Percentiles rank a stretch among this genome's conserved stretches.
These are phyloP conservation scores for Diploptera punctata DNA, from an alignment of 2,888 invertebrate species.

Conservation along the genomic window DNA sequence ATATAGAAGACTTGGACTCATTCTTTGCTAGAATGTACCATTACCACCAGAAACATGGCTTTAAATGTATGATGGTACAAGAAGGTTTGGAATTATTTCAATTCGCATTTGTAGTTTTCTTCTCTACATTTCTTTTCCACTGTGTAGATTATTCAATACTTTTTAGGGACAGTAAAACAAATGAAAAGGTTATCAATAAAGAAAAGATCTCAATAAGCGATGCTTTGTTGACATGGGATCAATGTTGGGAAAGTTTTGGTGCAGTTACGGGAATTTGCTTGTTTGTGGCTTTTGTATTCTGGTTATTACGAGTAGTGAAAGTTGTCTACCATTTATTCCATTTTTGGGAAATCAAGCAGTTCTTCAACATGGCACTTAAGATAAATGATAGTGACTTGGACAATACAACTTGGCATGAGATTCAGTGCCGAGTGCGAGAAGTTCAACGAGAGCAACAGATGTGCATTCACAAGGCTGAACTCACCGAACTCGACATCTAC, in stretches of 20 bases:
- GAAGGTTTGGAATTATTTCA: slow-evolving; percentile 81
- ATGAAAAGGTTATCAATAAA: slow-evolving; percentile 22
- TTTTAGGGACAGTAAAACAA: slow-evolving; percentile 66
- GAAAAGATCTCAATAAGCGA: slow-evolving; percentile 68
- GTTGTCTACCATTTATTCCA: slow-evolving; percentile 82
- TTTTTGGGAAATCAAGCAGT: slow-evolving; percentile 90
- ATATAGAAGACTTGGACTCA: slow-evolving; percentile 95
- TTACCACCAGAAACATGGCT: slow-evolving; percentile 96
- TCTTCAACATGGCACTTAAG: slow-evolving; percentile 87
- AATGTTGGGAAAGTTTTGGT: slow-evolving; percentile 65
- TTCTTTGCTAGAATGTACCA: slow-evolving; percentile 95
- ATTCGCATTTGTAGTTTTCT: slow-evolving; percentile 87
- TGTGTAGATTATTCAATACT: slow-evolving; percentile 88
- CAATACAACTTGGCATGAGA: slow-evolving; percentile 94
- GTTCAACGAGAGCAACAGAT: slow-evolving; percentile 95
- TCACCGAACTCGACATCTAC: slow-evolving; percentile 96
- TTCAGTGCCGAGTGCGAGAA: slow-evolving; percentile 79
- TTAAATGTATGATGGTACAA: slow-evolving; percentile 86
- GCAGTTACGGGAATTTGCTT: slow-evolving; percentile 73
- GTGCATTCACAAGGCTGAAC: slow-evolving; percentile 95
- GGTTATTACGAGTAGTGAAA: slow-evolving; percentile 78
- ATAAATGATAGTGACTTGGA: slow-evolving; percentile 84
- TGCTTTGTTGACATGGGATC: slow-evolving; percentile 64
- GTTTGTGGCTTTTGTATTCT: slow-evolving; percentile 72
- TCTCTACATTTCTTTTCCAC: slow-evolving; percentile 83